Base-by-base conservation (phyloP, 2,888 invertebrate species). In the Polymixis lichenea region DNA sequence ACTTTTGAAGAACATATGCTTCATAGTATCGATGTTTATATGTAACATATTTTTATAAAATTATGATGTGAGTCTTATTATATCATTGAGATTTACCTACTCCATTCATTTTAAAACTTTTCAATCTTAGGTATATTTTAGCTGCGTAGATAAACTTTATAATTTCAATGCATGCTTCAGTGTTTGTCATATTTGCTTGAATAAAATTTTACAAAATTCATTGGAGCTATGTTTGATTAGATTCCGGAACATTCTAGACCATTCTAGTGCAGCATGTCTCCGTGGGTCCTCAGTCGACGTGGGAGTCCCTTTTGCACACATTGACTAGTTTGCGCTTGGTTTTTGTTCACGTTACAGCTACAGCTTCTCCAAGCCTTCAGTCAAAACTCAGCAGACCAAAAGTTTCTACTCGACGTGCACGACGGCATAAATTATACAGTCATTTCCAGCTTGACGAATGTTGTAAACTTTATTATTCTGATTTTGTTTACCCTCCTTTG, bases 141-240 rank as follows among this genome's bases (percentile, higher is more conserved):
- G 89, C 87, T 90, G 87, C 92, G 92, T 94, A 94, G 92, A 92
- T 93, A 92, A 93, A 92, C 90, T 90, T 90, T 90, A 90, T 91
- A 87, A 91, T 91, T 91, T 91, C 91, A 92, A 89, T 94, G 93
- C 94, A 94, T 95, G 95, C 93, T 92, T 93, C 87, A 88, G 93
- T 94, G 92, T 94, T 94, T 96, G 95, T 95, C 95, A 94, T 93
- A 92, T 91, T 94, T 95, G 95, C 95, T 96, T 96, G 84, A 96
- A 95, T 95, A 95, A 95, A 95, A 91, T 86, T 88, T 87, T 90
- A 86, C 87, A 94, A 95, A 93, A 89, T 88, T 87, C 87, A 88
- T 84, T 87, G 67, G 82, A 86, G 86, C 83, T 84, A 90, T 93
- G 89, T 94, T 93, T 91, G 83, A 88, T 88, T 87, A 81, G 81